Evolutionary conservation across 2,888 invertebrate genomes (phyloP).

Genomic region (Polia nebulosa): DNA sequence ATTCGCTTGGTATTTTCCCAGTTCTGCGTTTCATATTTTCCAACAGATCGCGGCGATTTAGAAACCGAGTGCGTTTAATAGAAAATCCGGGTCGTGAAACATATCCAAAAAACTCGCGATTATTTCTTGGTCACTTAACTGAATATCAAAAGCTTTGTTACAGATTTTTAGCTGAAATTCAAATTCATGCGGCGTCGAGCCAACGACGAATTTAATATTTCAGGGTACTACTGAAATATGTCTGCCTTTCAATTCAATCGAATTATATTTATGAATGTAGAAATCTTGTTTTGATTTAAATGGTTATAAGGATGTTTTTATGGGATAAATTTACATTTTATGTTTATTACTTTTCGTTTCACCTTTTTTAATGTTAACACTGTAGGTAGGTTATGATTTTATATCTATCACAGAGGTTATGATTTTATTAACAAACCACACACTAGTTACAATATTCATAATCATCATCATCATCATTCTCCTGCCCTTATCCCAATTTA

Average conservation of each 20-base stretch:
- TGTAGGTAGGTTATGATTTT: too few relatives aligned
- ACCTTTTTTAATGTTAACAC: too few relatives aligned
- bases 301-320: not conserved
- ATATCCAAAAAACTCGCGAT: conserved; percentile 43
- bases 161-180: conserved; percentile 42
- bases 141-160: conserved; percentile 51
- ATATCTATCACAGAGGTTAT: too few relatives aligned
- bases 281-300: conserved; percentile 13
- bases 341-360: not conserved
- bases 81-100: conserved; percentile 36
- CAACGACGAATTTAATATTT: conserved; percentile 41
- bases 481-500: too few relatives aligned
- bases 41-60: not conserved
- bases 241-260: conserved; percentile 16
- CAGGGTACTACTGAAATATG: conserved; percentile 30
- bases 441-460: too few relatives aligned
- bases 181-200: conserved; percentile 46
- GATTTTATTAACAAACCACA: too few relatives aligned
- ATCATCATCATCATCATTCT: too few relatives aligned
- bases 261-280: conserved; percentile 29
- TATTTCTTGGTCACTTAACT: conserved; percentile 60
- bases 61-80: conserved; percentile 33
- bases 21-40: too few relatives aligned
- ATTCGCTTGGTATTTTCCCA: too few relatives aligned
- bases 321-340: not conserved